Percentiles rank a stretch among this genome's conserved stretches.
These are phyloP conservation scores for Cydia strobilella DNA, from an alignment of 1,140 invertebrate genomes.

Conservation along the genomic window DNA sequence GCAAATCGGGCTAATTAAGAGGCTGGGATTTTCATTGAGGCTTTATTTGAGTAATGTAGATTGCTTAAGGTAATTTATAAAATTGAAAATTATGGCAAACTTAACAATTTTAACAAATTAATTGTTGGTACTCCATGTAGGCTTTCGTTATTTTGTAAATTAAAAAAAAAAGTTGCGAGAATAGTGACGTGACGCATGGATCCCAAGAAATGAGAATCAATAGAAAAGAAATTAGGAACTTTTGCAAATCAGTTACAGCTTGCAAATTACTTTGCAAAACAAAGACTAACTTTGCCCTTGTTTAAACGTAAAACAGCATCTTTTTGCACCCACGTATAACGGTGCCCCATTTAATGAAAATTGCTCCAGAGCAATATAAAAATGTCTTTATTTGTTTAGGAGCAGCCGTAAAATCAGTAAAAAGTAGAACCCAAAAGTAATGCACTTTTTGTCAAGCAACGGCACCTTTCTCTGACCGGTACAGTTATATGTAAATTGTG, in stretches of 20 bases:
- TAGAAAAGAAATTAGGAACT: slow-evolving; percentile 1
- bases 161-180: background rate
- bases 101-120: background rate
- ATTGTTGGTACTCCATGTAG: background rate
- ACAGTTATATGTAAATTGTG: slow-evolving; percentile 58
- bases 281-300: slow-evolving; percentile 14
- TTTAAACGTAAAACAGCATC: slow-evolving; percentile 36
- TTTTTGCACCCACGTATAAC: slow-evolving; percentile 49
- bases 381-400: slow-evolving; percentile 64
- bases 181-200: background rate
- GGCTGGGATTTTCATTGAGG: slow-evolving; percentile 10
- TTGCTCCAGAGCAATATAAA: slow-evolving; percentile 53
- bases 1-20: slow-evolving; percentile 5
- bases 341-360: slow-evolving; percentile 47
- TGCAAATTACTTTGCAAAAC: slow-evolving; percentile 18
- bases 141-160: background rate
- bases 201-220: background rate
- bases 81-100: background rate
- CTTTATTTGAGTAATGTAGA: background rate
- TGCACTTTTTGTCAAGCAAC: slow-evolving; percentile 51
- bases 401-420: slow-evolving; percentile 60
- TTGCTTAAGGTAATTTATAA: background rate
- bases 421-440: slow-evolving; percentile 63
- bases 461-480: slow-evolving; percentile 49
- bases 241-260: slow-evolving; percentile 1